These are phyloP conservation scores for Antechinus stuartii DNA, from an alignment of 2,113 vertebrate genomes.

Conservation along the genomic window DNA sequence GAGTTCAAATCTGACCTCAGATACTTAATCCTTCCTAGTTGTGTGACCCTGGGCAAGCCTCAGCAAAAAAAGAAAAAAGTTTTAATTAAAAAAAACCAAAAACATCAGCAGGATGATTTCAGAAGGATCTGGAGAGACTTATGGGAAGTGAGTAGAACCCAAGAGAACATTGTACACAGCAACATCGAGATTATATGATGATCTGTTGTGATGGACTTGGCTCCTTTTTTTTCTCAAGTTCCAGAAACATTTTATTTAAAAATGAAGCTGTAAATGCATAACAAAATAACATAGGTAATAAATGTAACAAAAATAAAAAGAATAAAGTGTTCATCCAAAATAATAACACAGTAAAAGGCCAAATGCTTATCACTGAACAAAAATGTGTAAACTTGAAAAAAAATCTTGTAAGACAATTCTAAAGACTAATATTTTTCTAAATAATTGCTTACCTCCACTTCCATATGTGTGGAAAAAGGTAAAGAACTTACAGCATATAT, in stretches of 20 bases:
- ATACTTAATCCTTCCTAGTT: no score
- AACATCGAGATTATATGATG: no score
- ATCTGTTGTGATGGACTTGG: no score
- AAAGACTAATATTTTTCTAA: conserved; percentile 82
- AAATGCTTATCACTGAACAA: conserved; percentile 89
- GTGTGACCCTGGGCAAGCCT: no score
- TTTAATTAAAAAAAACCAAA: no score
- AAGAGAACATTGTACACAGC: no score
- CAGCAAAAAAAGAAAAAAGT: no score
- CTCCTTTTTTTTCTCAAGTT: conserved; percentile 76
- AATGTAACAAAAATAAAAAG: conserved; percentile 94
- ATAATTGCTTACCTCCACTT: conserved; percentile 73
- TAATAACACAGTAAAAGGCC: conserved; percentile 87
- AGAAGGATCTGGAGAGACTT: no score
- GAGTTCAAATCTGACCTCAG: no score
- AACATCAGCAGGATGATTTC: no score
- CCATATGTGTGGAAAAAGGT: conserved; percentile 12
- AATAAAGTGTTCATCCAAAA: conserved; percentile 93
- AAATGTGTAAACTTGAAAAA: conserved; percentile 87
- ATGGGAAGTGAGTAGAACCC: no score
- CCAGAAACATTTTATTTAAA: conserved; percentile 96
- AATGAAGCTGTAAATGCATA: conserved; percentile 94
- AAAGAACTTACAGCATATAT: no score
- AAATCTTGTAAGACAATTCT: conserved; percentile 87
- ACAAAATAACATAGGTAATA: conserved; percentile 94